Conservation (phyloP, 2,888 invertebrate species). For the Polydrusus cervinus region DNA sequence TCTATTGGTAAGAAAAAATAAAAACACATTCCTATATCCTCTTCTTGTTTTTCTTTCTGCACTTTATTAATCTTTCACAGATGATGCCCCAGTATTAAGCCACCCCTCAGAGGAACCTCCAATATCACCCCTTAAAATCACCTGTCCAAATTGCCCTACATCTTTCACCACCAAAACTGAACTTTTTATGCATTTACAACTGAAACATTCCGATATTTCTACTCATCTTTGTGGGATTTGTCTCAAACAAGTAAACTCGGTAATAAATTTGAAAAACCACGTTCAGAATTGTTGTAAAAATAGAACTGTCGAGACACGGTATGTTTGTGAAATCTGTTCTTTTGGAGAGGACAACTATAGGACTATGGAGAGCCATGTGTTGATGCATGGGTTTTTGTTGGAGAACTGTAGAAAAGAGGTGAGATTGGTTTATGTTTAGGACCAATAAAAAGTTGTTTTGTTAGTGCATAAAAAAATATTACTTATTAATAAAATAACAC, state of each 20-base stretch:
- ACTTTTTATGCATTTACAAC: conserved; percentile 74
- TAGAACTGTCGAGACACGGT: conserved; percentile 68
- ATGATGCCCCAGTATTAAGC: conserved; percentile 55
- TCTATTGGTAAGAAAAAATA: conserved; percentile 55
- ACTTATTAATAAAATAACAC: too few species aligned
- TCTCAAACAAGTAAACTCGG: conserved; percentile 72
- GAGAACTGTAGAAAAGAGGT: conserved; percentile 66
- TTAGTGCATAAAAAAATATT: too few species aligned
- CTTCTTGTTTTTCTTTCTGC: too few species aligned
- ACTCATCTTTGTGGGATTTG: conserved; percentile 75
- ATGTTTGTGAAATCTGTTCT: conserved; percentile 73
- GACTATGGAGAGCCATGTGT: conserved; percentile 72
- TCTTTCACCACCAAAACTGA: conserved; percentile 71
- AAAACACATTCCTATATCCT: too few species aligned
- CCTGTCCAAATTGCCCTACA: conserved; percentile 68
- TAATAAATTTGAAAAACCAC: conserved; percentile 72
- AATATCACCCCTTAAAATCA: conserved; percentile 56
- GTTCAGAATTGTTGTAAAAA: conserved; percentile 72
- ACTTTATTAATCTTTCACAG: conserved; percentile 47
- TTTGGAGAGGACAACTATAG: conserved; percentile 75
- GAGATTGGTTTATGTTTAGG: neutral
- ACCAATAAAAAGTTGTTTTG: too few species aligned
- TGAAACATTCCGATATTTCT: conserved; percentile 73
- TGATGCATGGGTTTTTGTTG: conserved; percentile 74
- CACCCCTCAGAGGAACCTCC: conserved; percentile 53